phyloP scores from a whole-genome alignment of 1,140 invertebrate species.

The Drosophila santomea region DNA sequence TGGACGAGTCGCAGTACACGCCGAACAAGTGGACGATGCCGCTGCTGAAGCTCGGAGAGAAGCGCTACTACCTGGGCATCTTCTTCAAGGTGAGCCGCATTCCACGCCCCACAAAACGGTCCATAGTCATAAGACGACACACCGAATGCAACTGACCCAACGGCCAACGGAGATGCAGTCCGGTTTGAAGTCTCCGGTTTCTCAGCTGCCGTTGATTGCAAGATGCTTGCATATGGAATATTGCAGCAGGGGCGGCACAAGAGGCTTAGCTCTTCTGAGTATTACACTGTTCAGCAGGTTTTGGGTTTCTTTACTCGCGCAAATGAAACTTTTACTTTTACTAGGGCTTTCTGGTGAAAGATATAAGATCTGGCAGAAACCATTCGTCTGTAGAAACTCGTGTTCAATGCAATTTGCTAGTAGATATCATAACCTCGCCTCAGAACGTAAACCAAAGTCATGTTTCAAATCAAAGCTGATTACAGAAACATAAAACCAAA shows the following conservation, averaged over 20 bases:
- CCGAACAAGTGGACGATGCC: conserved; percentile 94
- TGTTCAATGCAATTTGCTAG: neutral
- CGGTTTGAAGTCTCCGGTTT: conserved; percentile 49
- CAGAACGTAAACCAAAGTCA: conserved; percentile 6
- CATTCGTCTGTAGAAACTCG: neutral
- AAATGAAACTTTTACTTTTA: no score
- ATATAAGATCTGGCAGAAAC: no score
- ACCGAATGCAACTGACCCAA: conserved; percentile 49
- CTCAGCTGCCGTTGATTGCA: conserved; percentile 32
- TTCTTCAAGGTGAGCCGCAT: conserved; percentile 93
- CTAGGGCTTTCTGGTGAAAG: no score
- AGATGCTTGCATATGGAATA: conserved; percentile 57
- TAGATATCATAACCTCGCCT: neutral
- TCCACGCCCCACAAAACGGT: conserved; percentile 59
- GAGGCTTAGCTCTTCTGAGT: neutral
- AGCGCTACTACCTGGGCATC: conserved; percentile 94
- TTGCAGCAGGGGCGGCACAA: conserved; percentile 24
- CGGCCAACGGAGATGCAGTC: conserved; percentile 40
- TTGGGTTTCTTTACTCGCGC: neutral
- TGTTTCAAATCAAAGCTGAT: conserved; percentile 1
- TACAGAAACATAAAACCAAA: conserved; percentile 27
- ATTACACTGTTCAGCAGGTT: conserved; percentile 4
- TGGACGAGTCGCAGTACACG: conserved; percentile 88
- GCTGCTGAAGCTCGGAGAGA: conserved; percentile 92
- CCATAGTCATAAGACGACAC: conserved; percentile 40